phyloP scores from a whole-genome alignment of 2,797 vertebrate genomes.

The Pitangus sulphuratus region DNA sequence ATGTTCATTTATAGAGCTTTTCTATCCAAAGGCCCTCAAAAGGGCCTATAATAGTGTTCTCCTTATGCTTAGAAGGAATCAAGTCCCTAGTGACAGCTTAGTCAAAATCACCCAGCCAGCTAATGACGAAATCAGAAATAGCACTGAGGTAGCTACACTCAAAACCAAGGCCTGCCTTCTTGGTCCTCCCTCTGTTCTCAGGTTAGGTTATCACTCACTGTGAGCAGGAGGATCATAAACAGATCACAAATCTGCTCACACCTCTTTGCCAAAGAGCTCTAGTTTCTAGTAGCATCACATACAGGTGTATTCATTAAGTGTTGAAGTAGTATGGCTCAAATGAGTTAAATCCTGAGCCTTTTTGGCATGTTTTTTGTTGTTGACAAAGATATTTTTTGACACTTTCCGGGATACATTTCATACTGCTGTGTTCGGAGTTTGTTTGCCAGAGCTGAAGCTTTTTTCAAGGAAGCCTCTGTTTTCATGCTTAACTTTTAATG shows the following conservation, averaged over 20 bases:
- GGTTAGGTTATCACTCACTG: neutral
- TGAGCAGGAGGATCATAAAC: neutral
- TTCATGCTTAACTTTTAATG: slow-evolving; percentile 40
- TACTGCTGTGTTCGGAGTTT: neutral
- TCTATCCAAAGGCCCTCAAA: neutral
- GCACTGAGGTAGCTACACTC: neutral
- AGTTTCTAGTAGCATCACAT: neutral
- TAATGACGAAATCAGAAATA: neutral
- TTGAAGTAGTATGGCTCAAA: neutral
- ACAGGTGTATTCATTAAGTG: neutral
- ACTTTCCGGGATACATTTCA: neutral
- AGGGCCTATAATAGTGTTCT: neutral
- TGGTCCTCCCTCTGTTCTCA: neutral
- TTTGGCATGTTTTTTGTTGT: neutral
- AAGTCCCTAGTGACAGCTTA: neutral
- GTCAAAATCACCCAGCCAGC: neutral
- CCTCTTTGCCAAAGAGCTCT: neutral
- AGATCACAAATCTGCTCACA: neutral
- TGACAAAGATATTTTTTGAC: neutral
- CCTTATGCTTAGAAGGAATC: neutral
- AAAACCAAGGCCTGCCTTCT: neutral
- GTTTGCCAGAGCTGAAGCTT: neutral
- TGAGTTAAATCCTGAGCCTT: neutral
- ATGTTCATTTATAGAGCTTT: neutral
- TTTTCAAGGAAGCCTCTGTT: slow-evolving; percentile 18